Conservation (phyloP, 2,113 vertebrate genomes). For the Cercocebus atys region DNA sequence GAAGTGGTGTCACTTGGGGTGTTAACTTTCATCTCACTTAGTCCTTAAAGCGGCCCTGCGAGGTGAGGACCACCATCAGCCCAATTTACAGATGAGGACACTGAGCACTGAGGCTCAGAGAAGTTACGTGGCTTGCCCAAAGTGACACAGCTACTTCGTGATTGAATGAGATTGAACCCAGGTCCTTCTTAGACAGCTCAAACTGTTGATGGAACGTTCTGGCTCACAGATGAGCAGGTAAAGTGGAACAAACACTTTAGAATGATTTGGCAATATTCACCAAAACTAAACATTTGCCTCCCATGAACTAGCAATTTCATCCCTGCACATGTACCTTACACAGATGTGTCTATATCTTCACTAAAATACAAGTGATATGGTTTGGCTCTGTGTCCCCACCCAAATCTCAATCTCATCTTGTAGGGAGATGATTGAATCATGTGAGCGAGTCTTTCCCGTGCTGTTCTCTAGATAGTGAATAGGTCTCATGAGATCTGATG, state of each 20-base stretch:
- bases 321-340: neutral
- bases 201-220: neutral
- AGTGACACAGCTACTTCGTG: neutral
- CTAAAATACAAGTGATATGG: too few species aligned
- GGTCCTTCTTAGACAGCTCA: neutral
- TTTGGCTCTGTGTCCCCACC: too few species aligned
- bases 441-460: accelerated
- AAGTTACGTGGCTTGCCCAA: neutral
- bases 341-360: too few species aligned
- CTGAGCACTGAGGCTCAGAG: neutral
- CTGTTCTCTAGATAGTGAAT: too few species aligned
- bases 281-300: neutral
- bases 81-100: neutral
- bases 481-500: too few species aligned
- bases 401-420: too few species aligned
- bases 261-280: too few species aligned
- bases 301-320: neutral
- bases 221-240: neutral
- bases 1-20: neutral
- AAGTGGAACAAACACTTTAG: neutral
- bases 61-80: too few species aligned
- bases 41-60: neutral
- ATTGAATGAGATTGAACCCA: neutral
- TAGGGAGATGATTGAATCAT: too few species aligned
- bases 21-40: neutral